These are phyloP conservation scores for Drosophila antonietae DNA, from an alignment of 2,888 invertebrate genomes.

Conservation along the genomic window DNA sequence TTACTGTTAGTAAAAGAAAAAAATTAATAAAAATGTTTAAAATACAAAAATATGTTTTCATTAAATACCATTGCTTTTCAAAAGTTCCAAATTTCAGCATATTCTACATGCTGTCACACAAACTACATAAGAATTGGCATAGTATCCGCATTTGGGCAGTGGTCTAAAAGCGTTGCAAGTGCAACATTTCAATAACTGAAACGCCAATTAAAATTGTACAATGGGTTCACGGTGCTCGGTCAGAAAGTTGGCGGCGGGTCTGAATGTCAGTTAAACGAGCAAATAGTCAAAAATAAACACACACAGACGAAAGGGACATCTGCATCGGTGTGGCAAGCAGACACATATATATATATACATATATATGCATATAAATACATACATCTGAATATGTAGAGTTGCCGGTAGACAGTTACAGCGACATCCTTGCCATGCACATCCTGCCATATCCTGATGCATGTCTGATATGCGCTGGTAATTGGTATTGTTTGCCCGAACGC, in stretches of 20 bases:
- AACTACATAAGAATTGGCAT: background rate
- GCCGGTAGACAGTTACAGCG: slow-evolving; percentile 39
- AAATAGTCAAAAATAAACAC: slow-evolving; percentile 66
- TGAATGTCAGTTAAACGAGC: slow-evolving; percentile 73
- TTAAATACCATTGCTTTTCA: background rate
- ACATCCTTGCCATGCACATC: slow-evolving; percentile 33
- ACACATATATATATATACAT: slow-evolving; percentile 12
- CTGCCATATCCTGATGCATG: slow-evolving; percentile 60
- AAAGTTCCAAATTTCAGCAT: background rate
- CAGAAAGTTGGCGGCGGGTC: slow-evolving; percentile 45
- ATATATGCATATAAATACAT: slow-evolving; percentile 16
- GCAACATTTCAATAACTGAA: slow-evolving; percentile 78
- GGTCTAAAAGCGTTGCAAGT: slow-evolving; percentile 49
- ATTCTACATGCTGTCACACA: background rate
- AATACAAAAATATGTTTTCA: background rate
- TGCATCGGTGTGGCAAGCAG: slow-evolving; percentile 48
- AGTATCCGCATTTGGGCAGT: slow-evolving; percentile 13
- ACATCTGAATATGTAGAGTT: slow-evolving; percentile 35
- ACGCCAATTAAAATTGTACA: slow-evolving; percentile 76
- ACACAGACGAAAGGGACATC: slow-evolving; percentile 47
- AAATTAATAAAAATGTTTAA: background rate
- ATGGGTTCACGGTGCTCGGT: slow-evolving; percentile 57
- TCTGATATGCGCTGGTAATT: slow-evolving; percentile 70
- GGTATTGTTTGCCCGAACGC: slow-evolving; percentile 74
- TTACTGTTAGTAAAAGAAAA: too few species aligned